Conservation (phyloP, 2,888 invertebrate genomes). For the Patella depressa region DNA sequence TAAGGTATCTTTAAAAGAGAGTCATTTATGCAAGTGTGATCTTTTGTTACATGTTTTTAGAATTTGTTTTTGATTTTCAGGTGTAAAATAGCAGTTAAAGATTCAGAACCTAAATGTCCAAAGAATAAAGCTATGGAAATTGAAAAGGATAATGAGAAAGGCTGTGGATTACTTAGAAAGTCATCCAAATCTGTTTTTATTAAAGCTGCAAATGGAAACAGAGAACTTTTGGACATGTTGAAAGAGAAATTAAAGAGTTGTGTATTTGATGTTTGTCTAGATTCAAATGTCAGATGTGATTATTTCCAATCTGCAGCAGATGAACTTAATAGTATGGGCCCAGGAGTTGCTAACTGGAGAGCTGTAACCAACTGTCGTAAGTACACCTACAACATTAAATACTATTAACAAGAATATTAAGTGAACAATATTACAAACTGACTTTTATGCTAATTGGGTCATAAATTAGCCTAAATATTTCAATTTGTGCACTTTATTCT, state of each 20-base stretch:
- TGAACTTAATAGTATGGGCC: neutral
- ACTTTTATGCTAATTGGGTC: too few relatives aligned
- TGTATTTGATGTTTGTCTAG: neutral
- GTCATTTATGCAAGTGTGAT: too few relatives aligned
- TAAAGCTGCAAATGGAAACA: neutral
- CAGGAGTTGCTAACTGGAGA: neutral
- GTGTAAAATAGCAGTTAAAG: neutral
- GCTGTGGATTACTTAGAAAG: neutral
- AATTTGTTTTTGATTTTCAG: neutral
- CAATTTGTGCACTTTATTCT: too few relatives aligned
- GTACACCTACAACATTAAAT: neutral
- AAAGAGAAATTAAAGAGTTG: neutral
- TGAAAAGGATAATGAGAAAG: neutral
- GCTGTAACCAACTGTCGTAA: neutral
- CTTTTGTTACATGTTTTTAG: too few relatives aligned
- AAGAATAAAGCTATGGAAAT: neutral
- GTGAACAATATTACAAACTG: too few relatives aligned
- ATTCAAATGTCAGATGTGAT: neutral
- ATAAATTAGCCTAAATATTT: too few relatives aligned
- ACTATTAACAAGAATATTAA: too few relatives aligned
- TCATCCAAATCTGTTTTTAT: neutral
- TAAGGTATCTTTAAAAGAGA: too few relatives aligned
- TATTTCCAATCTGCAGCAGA: too few relatives aligned
- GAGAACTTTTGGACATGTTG: neutral
- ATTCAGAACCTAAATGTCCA: neutral